phyloP scores from a whole-genome alignment of 2,888 invertebrate species.

The Hydraecia micacea region DNA sequence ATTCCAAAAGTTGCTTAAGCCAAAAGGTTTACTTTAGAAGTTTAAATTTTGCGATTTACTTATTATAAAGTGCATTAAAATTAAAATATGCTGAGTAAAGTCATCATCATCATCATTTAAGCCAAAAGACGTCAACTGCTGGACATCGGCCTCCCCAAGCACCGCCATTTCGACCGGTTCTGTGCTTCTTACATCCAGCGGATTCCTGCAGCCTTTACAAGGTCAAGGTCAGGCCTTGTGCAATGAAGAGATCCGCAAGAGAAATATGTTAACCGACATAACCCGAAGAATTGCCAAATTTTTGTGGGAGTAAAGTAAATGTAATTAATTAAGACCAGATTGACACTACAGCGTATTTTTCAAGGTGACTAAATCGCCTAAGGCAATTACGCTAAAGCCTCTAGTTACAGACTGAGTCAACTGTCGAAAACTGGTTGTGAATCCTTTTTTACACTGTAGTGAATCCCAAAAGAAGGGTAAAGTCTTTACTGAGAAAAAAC shows the following conservation, averaged over 20 bases:
- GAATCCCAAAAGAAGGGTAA: neutral
- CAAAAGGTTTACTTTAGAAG: neutral
- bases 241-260: too few relatives aligned
- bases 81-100: neutral
- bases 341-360: neutral
- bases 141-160: too few relatives aligned
- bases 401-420: neutral
- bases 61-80: neutral
- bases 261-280: too few relatives aligned
- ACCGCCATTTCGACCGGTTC: too few relatives aligned
- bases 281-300: too few relatives aligned
- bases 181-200: too few relatives aligned
- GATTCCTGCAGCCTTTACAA: too few relatives aligned
- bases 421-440: neutral
- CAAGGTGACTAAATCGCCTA: neutral
- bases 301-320: neutral
- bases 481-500: neutral
- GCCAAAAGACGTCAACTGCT: too few relatives aligned
- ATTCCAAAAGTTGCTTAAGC: neutral
- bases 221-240: too few relatives aligned
- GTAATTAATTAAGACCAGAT: conserved; percentile 4
- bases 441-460: neutral
- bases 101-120: too few relatives aligned
- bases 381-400: neutral
- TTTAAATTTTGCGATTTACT: neutral